Percentiles rank a stretch among this genome's conserved stretches.
Evolutionary conservation across 2,888 invertebrate species (phyloP).

Genomic region (Epistrophella euchroma): DNA sequence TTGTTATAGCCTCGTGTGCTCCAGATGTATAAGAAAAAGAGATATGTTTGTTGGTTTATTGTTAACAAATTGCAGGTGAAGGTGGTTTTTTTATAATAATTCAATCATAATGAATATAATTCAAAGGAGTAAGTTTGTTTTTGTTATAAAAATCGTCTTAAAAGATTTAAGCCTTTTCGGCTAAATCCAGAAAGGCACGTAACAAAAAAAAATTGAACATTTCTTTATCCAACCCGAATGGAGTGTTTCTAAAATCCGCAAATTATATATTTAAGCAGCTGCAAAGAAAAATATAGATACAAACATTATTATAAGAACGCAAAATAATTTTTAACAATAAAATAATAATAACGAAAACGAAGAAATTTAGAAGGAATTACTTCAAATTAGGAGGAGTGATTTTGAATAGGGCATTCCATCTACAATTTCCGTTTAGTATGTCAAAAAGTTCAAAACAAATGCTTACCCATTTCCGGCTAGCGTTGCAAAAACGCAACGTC

Average conservation of each 20-base stretch:
- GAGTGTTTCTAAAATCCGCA: background rate
- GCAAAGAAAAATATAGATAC: background rate
- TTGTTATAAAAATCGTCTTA: slow-evolving; percentile 10
- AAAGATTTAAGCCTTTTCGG: slow-evolving; percentile 13
- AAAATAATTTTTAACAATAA: too few relatives aligned
- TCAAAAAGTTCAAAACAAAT: too few relatives aligned
- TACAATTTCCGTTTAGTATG: too few relatives aligned
- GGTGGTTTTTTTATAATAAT: background rate
- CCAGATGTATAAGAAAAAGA: background rate
- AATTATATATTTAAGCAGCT: slow-evolving; percentile 18
- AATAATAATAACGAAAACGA: too few relatives aligned
- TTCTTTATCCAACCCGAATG: background rate
- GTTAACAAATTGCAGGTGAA: slow-evolving; percentile 25
- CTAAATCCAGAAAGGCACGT: background rate
- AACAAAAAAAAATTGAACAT: background rate
- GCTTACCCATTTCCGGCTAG: too few relatives aligned
- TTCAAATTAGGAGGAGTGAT: too few relatives aligned
- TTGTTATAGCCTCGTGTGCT: slow-evolving; percentile 17
- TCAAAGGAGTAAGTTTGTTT: slow-evolving; percentile 24
- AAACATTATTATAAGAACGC: background rate
- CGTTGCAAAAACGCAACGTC: too few relatives aligned
- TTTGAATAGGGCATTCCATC: too few relatives aligned
- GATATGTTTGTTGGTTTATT: slow-evolving; percentile 11
- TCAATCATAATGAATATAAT: background rate
- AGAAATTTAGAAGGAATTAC: too few relatives aligned